Evolutionary conservation across 30 jellyfish, hydroid and myxozoan genomes (phyloP), one percentile per base, ranked within the genome.

Genomic region (Hydractinia symbiolongicarpus): DNA sequence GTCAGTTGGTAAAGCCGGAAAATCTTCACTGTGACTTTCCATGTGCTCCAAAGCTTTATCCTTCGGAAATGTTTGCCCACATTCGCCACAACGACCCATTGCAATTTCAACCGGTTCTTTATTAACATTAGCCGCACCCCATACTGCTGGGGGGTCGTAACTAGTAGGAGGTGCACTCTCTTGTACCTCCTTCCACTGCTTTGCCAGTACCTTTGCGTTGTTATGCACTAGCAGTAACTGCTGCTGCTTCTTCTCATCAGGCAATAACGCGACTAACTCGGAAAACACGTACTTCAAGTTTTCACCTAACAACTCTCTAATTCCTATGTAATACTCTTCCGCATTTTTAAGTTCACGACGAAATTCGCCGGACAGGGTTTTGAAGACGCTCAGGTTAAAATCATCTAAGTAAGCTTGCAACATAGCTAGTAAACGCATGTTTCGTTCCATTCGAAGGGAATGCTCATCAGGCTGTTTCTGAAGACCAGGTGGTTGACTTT

Each of bases 251-350:
- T 30, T 40, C 73, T 74, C 82, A 55, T 93, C 98, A 1, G 98
- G 98, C 70, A 93, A 83, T 58, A 93, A 61, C 14, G 93, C 96
- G 0, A 93, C 98, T 66, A 93, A 67, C 72, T 93, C 98, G 13
- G 83, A 78, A 61, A 93, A 93, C 14, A 93, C 95, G 16, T 78
- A 9, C 7, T 93, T 89, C 30, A 93, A 61, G 56, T 87, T 84
- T 0, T 69, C 69, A 8, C 98, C 95, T 55, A 93, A 81, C 54
- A 87, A 60, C 52, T 72, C 79, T 9, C 20, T 8, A 8, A 87
- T 87, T 15, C 74, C 93, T 4, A 56, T 69, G 82, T 93, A 93
- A 73, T 93, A 93, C 67, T 30, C 55, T 5, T 64, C 40, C 7
- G 78, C 89, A 54, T 60, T 79, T 56, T 81, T 86, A 17, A 85